These are phyloP conservation scores for Pollicipes pollicipes DNA, from an alignment of 1,140 invertebrate species.

Conservation along the genomic window DNA sequence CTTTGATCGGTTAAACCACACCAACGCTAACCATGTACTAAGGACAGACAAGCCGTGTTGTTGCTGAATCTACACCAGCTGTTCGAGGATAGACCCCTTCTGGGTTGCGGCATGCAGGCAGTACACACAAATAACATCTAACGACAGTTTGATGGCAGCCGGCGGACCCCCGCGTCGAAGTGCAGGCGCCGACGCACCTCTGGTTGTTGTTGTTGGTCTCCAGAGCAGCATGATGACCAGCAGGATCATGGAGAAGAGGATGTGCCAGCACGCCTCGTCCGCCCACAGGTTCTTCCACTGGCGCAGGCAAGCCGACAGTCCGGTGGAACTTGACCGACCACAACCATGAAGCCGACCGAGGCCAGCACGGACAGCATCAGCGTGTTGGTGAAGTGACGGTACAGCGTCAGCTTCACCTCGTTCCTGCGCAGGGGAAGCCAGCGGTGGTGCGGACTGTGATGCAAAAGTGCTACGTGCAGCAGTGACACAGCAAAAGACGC, in stretches of 20 bases:
- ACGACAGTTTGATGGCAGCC: too few species aligned
- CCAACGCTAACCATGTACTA: too few species aligned
- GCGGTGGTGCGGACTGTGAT: too few species aligned
- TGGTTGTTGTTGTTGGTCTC: conserved; percentile 87
- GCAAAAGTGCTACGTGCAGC: too few species aligned
- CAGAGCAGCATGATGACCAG: conserved; percentile 85
- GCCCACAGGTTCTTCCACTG: conserved; percentile 83
- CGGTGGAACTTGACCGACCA: conserved; percentile 41
- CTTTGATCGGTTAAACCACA: too few species aligned
- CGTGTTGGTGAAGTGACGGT: conserved; percentile 83
- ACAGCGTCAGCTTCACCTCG: conserved; percentile 71
- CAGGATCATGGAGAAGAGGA: conserved; percentile 69
- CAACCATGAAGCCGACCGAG: conserved; percentile 78
- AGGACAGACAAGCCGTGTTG: too few species aligned
- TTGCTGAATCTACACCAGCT: too few species aligned
- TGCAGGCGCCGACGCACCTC: conserved; percentile 27
- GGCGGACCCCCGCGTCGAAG: neutral
- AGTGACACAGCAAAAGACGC: too few species aligned
- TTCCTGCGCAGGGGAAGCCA: too few species aligned
- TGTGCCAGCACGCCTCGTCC: conserved; percentile 87
- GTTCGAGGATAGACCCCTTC: too few species aligned
- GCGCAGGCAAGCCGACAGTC: conserved; percentile 27
- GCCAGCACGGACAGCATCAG: conserved; percentile 73
- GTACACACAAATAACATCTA: too few species aligned
- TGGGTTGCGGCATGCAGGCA: too few species aligned